Percentiles rank a stretch among this genome's conserved stretches.
These are phyloP conservation scores for Eucidaris tribuloides DNA, from an alignment of 35 echinoderm and acorn worm species.

Conservation along the genomic window DNA sequence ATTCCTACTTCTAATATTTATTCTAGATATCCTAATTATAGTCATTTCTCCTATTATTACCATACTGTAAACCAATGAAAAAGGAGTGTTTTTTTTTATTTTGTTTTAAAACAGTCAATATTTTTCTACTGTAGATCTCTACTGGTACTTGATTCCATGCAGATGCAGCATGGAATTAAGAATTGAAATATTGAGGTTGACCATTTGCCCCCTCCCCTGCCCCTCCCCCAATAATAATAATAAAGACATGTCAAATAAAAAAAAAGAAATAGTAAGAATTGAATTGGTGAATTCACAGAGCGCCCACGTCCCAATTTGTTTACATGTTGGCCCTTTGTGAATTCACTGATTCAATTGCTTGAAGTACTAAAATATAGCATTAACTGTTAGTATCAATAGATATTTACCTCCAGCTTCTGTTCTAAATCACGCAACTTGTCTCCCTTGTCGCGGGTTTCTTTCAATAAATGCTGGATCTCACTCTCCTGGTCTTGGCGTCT, in stretches of 20 bases:
- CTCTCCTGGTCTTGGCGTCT: constrained; percentile 74
- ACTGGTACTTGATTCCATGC: too few relatives aligned
- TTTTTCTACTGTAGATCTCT: too few relatives aligned
- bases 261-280: background rate
- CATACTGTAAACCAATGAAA: too few relatives aligned
- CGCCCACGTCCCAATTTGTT: background rate
- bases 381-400: background rate
- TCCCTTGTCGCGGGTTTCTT: constrained; percentile 70
- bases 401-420: constrained; percentile 84
- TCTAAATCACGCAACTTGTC: constrained; percentile 76
- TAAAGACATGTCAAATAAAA: background rate
- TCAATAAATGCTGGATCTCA: constrained; percentile 61
- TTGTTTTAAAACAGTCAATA: too few relatives aligned
- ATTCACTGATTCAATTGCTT: background rate
- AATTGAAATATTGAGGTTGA: too few relatives aligned
- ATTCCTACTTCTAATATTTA: too few relatives aligned
- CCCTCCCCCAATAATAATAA: too few relatives aligned
- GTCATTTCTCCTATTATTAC: too few relatives aligned
- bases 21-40: too few relatives aligned
- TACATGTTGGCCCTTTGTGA: background rate
- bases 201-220: too few relatives aligned
- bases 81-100: too few relatives aligned
- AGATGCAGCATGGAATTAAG: too few relatives aligned
- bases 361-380: background rate
- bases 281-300: background rate